Conservation (phyloP, 2,888 invertebrate species). For the Tuta absoluta region DNA sequence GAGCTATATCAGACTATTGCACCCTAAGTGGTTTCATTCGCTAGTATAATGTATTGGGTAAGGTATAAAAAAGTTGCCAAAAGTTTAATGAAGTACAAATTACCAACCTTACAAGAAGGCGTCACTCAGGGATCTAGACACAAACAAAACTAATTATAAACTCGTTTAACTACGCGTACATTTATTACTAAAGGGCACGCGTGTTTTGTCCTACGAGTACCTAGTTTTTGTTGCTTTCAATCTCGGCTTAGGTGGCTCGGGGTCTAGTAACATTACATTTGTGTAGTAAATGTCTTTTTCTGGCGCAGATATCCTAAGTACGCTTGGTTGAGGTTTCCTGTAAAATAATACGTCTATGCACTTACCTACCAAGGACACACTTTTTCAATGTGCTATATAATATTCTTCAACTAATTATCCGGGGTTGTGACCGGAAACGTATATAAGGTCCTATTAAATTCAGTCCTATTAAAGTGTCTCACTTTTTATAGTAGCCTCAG, state of each 20-base stretch:
- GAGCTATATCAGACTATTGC: no score
- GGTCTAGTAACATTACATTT: not conserved
- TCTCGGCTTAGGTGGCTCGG: not conserved
- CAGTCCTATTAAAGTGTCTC: no score
- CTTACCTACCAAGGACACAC: no score
- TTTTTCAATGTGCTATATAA: no score
- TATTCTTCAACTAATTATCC: no score
- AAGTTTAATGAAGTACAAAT: constrained; percentile 1
- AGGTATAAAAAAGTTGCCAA: not conserved
- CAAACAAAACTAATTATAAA: constrained; percentile 25
- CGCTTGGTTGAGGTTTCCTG: no score
- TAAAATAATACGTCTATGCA: no score
- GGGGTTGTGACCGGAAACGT: no score
- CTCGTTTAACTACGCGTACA: constrained; percentile 18
- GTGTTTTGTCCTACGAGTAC: not conserved
- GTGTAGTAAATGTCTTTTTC: no score
- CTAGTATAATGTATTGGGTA: not conserved
- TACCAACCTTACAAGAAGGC: not conserved
- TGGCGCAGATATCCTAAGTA: no score
- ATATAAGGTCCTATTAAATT: no score
- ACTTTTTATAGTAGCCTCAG: no score
- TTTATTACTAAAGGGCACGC: constrained; percentile 14
- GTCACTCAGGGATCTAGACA: not conserved
- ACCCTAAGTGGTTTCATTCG: not conserved
- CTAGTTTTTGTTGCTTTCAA: constrained; percentile 3